These are phyloP conservation scores for Tonatia bakeri DNA, from an alignment of 2,113 vertebrate genomes.

Conservation along the genomic window DNA sequence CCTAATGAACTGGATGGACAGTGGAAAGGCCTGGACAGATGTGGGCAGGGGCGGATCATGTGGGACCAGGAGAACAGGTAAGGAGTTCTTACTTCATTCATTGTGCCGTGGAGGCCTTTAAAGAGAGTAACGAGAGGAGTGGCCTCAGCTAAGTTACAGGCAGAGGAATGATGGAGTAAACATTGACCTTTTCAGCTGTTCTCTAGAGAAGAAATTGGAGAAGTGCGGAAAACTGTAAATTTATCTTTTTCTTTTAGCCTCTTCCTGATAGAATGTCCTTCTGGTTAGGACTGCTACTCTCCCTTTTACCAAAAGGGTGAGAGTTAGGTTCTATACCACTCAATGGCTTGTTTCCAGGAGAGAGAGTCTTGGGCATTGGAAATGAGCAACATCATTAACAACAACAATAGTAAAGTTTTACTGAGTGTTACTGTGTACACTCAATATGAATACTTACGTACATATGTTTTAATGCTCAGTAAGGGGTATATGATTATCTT, in stretches of 20 bases:
- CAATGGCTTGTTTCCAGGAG: background rate
- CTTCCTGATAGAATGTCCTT: background rate
- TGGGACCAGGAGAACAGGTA: background rate
- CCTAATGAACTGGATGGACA: background rate
- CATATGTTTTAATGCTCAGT: background rate
- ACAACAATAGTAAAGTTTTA: background rate
- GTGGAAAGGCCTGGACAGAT: background rate
- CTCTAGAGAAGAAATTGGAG: background rate
- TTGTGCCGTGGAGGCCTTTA: background rate
- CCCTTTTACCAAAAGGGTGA: background rate
- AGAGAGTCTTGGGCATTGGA: background rate
- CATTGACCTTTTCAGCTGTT: background rate
- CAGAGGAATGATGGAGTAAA: background rate
- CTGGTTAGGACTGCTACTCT: background rate
- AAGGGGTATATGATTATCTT: background rate
- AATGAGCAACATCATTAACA: background rate
- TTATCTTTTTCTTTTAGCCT: background rate
- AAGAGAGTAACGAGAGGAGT: background rate
- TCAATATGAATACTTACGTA: background rate
- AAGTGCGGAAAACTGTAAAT: background rate
- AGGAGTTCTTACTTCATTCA: background rate
- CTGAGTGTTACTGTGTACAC: background rate
- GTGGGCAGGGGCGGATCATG: background rate
- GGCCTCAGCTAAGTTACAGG: background rate
- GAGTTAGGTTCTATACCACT: background rate